phyloP scores from a whole-genome alignment of 2,113 vertebrate genomes.

The Solea senegalensis region DNA sequence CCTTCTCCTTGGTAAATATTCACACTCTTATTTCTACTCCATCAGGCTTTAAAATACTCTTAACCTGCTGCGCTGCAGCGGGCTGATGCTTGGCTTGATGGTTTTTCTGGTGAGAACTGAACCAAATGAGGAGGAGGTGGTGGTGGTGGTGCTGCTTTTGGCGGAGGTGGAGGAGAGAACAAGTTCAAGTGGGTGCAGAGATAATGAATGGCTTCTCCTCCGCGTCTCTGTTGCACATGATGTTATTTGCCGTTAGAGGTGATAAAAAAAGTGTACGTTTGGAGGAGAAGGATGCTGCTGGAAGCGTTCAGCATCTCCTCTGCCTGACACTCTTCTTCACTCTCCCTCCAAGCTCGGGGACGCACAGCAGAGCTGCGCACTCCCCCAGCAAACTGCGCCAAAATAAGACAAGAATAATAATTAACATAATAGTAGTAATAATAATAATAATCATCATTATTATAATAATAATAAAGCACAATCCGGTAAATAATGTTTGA shows the following conservation, averaged over 20 bases:
- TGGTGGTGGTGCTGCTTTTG: not conserved
- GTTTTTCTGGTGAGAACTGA: constrained; percentile 22
- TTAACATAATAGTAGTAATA: too few relatives aligned
- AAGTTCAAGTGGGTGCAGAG: constrained; percentile 43
- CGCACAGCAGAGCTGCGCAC: constrained; percentile 45
- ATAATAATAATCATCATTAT: too few relatives aligned
- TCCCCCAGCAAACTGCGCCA: constrained; percentile 33
- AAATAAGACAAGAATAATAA: constrained; percentile 2
- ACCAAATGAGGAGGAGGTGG: not conserved
- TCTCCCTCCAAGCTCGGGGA: constrained; percentile 50
- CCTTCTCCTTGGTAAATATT: constrained; percentile 72
- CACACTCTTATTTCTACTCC: constrained; percentile 29
- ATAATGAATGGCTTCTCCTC: constrained; percentile 1
- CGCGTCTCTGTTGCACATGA: constrained; percentile 2
- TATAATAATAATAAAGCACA: not conserved
- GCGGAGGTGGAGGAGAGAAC: constrained; percentile 4
- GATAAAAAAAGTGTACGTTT: constrained; percentile 9
- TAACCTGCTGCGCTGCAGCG: constrained; percentile 26
- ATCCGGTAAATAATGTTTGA: too few relatives aligned
- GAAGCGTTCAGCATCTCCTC: constrained; percentile 18
- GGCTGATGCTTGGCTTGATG: constrained; percentile 20
- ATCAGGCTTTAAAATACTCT: not conserved
- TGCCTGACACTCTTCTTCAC: constrained; percentile 44
- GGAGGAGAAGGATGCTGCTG: constrained; percentile 9
- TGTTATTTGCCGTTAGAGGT: constrained; percentile 5